These are phyloP conservation scores for Corvus moneduloides DNA, from an alignment of 2,113 vertebrate genomes.

Conservation along the genomic window DNA sequence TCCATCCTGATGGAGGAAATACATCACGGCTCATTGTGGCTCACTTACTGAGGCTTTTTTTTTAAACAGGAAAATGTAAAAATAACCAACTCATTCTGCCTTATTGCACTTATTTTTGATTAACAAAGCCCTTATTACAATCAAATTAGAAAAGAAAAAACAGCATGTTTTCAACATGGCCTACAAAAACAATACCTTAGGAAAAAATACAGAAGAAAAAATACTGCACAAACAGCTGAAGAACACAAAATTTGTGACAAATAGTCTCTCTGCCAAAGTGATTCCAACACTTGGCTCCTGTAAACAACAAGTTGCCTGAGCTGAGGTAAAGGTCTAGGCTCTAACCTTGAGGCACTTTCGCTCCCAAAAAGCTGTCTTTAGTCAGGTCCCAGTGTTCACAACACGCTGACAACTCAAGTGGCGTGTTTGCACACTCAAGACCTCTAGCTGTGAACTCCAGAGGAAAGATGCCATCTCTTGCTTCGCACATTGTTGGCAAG, in stretches of 20 bases:
- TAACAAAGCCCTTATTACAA: constrained; percentile 74
- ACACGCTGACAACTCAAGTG: neutral
- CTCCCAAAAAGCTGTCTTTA: neutral
- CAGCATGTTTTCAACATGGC: constrained; percentile 54
- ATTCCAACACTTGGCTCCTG: constrained; percentile 25
- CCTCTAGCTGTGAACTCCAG: neutral
- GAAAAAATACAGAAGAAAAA: constrained; percentile 57
- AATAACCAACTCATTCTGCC: constrained; percentile 85
- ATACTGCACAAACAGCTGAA: constrained; percentile 50
- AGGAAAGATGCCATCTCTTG: neutral
- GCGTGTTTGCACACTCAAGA: neutral
- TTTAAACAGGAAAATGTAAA: constrained; percentile 95
- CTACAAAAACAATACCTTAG: constrained; percentile 65
- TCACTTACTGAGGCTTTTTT: constrained; percentile 73
- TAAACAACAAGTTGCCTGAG: constrained; percentile 27
- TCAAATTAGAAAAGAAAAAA: constrained; percentile 60
- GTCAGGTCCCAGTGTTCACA: neutral
- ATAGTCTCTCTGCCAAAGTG: constrained; percentile 56
- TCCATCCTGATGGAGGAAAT: constrained; percentile 94
- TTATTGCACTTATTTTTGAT: constrained; percentile 71
- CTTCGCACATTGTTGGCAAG: neutral
- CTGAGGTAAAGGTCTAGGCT: neutral
- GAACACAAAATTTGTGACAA: constrained; percentile 55
- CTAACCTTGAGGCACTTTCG: neutral
- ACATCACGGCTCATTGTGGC: constrained; percentile 96